Evolutionary conservation across 1,140 invertebrate species (phyloP).

Genomic region (Calliphora vicina): DNA sequence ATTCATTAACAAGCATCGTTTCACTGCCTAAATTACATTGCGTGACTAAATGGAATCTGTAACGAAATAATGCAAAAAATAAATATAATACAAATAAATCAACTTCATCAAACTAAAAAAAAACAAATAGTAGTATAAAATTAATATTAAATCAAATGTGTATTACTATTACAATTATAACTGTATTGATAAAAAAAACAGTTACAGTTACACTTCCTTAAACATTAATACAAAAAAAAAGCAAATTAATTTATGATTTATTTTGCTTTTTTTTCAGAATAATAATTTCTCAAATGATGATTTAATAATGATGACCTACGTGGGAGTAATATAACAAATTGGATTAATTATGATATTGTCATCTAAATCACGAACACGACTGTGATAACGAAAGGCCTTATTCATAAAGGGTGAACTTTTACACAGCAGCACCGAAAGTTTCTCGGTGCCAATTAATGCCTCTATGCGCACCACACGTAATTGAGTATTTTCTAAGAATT

Average conservation of each 20-base stretch:
- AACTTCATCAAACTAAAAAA: constrained; percentile 4
- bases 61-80: constrained; percentile 38
- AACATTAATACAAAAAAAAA: neutral
- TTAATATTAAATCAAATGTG: neutral
- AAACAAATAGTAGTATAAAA: neutral
- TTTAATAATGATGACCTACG: constrained; percentile 50
- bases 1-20: constrained; percentile 60
- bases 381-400: constrained; percentile 55
- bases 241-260: constrained; percentile 18
- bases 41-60: constrained; percentile 60
- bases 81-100: constrained; percentile 17
- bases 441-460: constrained; percentile 58
- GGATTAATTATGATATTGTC: constrained; percentile 59
- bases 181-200: neutral
- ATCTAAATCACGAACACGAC: constrained; percentile 56
- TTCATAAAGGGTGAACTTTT: constrained; percentile 49
- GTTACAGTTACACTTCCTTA: neutral
- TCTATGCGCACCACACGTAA: constrained; percentile 54
- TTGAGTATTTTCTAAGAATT: constrained; percentile 61
- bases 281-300: too few species aligned
- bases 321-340: constrained; percentile 61
- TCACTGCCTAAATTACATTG: constrained; percentile 53
- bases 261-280: too few species aligned
- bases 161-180: neutral
- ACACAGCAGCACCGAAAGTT: constrained; percentile 50